Percentiles rank a stretch among this genome's conserved stretches.
These are phyloP conservation scores for Elysia crispata DNA, from an alignment of 2,888 invertebrate species.

Conservation along the genomic window DNA sequence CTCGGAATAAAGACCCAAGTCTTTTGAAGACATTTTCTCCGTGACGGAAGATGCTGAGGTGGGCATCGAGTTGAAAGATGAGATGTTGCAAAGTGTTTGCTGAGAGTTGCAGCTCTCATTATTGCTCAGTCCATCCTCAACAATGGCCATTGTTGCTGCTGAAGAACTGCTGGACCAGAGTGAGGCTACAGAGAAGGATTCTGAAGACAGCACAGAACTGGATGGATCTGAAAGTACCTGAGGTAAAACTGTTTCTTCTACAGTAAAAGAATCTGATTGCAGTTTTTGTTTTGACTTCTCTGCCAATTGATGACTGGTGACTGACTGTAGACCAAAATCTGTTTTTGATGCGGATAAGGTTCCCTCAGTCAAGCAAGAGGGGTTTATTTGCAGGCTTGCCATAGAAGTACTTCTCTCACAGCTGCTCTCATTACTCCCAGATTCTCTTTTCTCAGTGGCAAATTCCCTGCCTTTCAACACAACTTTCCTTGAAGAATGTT, in stretches of 20 bases:
- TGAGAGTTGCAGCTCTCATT: background rate
- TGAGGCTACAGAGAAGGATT: background rate
- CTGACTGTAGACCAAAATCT: background rate
- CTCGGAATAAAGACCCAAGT: too few species aligned
- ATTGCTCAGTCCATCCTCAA: conserved; percentile 30
- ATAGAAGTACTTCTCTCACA: too few species aligned
- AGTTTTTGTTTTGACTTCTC: background rate
- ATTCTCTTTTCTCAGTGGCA: too few species aligned
- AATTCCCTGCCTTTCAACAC: too few species aligned
- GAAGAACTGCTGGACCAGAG: background rate
- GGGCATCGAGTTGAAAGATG: background rate
- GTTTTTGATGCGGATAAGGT: background rate
- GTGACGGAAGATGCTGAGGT: background rate
- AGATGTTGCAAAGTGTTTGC: conserved; percentile 5
- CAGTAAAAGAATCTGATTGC: too few species aligned
- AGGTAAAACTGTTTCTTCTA: too few species aligned
- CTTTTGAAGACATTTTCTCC: background rate
- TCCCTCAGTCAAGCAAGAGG: too few species aligned
- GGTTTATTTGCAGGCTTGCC: too few species aligned
- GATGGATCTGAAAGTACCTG: too few species aligned
- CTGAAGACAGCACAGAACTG: too few species aligned
- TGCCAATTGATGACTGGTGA: background rate
- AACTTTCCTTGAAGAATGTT: too few species aligned
- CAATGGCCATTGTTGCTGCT: conserved; percentile 5
- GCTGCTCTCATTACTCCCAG: too few species aligned